Evolutionary conservation across 2,888 invertebrate genomes (phyloP).

Genomic region (Drosophila tripunctata): DNA sequence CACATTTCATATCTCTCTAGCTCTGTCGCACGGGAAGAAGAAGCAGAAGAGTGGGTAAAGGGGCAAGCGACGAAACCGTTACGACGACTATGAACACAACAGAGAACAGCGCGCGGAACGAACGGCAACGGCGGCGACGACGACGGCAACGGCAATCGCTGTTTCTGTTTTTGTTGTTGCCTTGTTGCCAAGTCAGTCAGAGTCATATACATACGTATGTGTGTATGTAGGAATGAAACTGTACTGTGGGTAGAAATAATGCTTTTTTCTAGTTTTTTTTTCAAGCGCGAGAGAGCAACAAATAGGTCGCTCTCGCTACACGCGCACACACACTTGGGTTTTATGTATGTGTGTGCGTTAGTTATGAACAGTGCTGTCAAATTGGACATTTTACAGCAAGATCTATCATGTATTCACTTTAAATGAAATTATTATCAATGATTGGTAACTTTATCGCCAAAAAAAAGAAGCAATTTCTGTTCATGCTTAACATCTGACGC

Average conservation of each 20-base stretch:
- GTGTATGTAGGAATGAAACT: conserved; percentile 53
- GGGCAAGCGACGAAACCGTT: conserved; percentile 58
- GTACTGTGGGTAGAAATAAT: conserved; percentile 57
- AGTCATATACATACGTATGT: conserved; percentile 8
- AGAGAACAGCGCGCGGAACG: conserved; percentile 22
- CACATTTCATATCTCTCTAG: conserved; percentile 52
- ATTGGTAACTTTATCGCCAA: conserved; percentile 42
- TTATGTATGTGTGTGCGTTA: background rate
- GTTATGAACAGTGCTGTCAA: no score
- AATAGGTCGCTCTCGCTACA: conserved; percentile 16
- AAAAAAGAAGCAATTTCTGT: conserved; percentile 36
- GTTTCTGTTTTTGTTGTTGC: conserved; percentile 47
- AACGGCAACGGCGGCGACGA: conserved; percentile 31
- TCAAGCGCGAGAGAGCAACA: conserved; percentile 32
- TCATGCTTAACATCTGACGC: conserved; percentile 33
- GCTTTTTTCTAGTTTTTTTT: conserved; percentile 28
- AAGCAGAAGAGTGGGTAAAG: no score
- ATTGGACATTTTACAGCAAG: no score
- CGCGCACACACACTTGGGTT: background rate
- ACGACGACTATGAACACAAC: conserved; percentile 36
- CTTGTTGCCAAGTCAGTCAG: conserved; percentile 76
- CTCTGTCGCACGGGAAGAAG: conserved; percentile 68
- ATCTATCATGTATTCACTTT: no score
- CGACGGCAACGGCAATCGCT: conserved; percentile 29
- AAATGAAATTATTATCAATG: no score